Base-by-base conservation (phyloP, 1,140 invertebrate genomes). In the Sycophaga agraensis region DNA sequence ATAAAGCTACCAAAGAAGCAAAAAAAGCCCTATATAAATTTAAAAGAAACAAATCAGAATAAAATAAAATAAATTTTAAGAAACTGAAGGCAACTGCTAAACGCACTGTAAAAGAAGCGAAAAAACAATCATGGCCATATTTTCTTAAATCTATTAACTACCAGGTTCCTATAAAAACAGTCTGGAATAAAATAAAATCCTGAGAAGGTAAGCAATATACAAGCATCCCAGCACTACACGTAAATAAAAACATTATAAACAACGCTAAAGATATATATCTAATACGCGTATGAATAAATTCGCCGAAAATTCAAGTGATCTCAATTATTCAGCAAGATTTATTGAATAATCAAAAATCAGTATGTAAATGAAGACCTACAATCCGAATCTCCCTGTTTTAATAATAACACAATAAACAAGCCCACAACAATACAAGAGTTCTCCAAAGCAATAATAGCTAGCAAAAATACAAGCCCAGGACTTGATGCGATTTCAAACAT, bases 261-360 rank as follows among this genome's bases (percentile, higher is more conserved):
- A 34, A 55, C 7, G 19, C 40, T 1, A 45, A 57, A 2, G 67
- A 69, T 66, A 71, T n/a, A n/a, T 65, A n/a, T 55, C 68, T 12
- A 54, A 75, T 46, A 40, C 61, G 16, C 63, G 73, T 35, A 69
- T 65, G 4, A 37, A 65, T 22, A 65, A 56, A 6, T 75, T 75
- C 53, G 65, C 66, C 2, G 43, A 54, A 19, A 75, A 72, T 59
- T 75, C 70, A 14, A 68, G 66, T 17, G 59, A 68, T n/a, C 16
- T 28, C 6, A 73, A 73, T 58, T 70, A 69, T 42, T 16, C 16
- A 1, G 6, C 19, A 12, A 37, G 66, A 21, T 68, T 66, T 40
- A 21, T 59, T 4, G 11, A 6, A 31, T 11, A 31, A n/a, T n/a
- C 11, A 31, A 31, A 11, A 31, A 31, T 31, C 4, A 31, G 11